Evolutionary conservation across 2,888 invertebrate genomes (phyloP).

Genomic region (Pollenia griseotomentosa): DNA sequence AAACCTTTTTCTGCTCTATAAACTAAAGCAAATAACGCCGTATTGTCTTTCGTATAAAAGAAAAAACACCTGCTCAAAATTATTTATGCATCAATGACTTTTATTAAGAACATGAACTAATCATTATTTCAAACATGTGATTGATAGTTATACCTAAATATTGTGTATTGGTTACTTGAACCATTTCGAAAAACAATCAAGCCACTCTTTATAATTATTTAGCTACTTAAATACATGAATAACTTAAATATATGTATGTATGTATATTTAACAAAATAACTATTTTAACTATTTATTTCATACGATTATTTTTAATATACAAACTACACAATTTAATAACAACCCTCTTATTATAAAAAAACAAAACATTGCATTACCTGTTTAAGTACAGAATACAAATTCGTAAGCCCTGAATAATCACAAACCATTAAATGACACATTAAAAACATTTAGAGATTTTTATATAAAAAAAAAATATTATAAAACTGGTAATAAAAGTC

Average conservation of each 20-base stretch:
- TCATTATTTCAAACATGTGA: slow-evolving; percentile 47
- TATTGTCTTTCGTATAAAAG: background rate
- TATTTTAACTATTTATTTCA: background rate
- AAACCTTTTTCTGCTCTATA: background rate
- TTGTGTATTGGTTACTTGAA: slow-evolving; percentile 7
- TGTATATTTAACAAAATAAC: slow-evolving; percentile 10
- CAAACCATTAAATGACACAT: slow-evolving; percentile 64
- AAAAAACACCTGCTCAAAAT: slow-evolving; percentile 41
- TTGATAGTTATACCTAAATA: slow-evolving; percentile 37
- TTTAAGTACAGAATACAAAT: slow-evolving; percentile 41
- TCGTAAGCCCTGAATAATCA: slow-evolving; percentile 56
- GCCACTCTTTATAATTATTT: slow-evolving; percentile 36
- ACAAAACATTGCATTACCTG: slow-evolving; percentile 44
- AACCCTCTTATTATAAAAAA: slow-evolving; percentile 15
- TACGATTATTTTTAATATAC: slow-evolving; percentile 18
- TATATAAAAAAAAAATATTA: background rate
- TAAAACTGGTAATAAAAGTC: background rate
- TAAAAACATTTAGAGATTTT: slow-evolving; percentile 57
- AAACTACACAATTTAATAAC: slow-evolving; percentile 32
- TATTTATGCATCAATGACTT: slow-evolving; percentile 50
- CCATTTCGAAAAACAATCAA: slow-evolving; percentile 9
- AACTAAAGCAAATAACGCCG: background rate
- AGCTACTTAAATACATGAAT: background rate
- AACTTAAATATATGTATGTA: too few relatives aligned
- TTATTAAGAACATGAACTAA: slow-evolving; percentile 28